Evolutionary conservation across 2,888 invertebrate genomes (phyloP).

Genomic region (Lumbricus terrestris): DNA sequence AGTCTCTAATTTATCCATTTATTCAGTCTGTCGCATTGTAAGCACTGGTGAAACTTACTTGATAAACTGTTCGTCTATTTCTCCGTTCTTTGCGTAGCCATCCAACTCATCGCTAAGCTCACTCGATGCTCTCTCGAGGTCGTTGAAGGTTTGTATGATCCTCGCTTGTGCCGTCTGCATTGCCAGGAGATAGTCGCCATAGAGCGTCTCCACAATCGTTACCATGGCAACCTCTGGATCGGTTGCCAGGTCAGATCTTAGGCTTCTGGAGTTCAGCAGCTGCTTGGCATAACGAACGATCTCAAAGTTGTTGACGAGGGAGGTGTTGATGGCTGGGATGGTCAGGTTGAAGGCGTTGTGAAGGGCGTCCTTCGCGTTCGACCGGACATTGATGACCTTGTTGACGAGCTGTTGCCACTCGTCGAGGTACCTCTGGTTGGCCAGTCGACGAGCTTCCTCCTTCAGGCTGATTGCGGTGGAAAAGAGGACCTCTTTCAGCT

Average conservation of each 20-base stretch:
- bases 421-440: conserved; percentile 10
- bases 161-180: conserved; percentile 20
- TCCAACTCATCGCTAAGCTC: conserved; percentile 13
- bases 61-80: conserved; percentile 30
- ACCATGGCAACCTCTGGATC: neutral
- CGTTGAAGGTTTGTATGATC: neutral
- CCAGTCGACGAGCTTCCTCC: neutral
- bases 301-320: conserved; percentile 19
- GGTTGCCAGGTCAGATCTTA: neutral
- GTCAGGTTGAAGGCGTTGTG: conserved; percentile 23
- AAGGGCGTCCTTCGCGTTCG: conserved; percentile 17
- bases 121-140: conserved; percentile 9
- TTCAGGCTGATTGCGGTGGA: neutral
- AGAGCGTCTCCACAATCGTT: conserved; percentile 22
- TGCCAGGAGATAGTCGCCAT: conserved; percentile 17
- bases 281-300: conserved; percentile 15
- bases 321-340: conserved; percentile 25
- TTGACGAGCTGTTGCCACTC: conserved; percentile 26
- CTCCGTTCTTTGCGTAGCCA: conserved; percentile 17
- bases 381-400: conserved; percentile 26
- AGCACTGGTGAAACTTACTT: conserved; percentile 18
- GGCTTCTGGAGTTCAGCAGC: neutral
- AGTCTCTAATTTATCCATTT: too few species aligned
- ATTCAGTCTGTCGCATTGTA: neutral
- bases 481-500: conserved; percentile 12